phyloP scores from a whole-genome alignment of 2,888 invertebrate genomes.

The Aradus depressus region DNA sequence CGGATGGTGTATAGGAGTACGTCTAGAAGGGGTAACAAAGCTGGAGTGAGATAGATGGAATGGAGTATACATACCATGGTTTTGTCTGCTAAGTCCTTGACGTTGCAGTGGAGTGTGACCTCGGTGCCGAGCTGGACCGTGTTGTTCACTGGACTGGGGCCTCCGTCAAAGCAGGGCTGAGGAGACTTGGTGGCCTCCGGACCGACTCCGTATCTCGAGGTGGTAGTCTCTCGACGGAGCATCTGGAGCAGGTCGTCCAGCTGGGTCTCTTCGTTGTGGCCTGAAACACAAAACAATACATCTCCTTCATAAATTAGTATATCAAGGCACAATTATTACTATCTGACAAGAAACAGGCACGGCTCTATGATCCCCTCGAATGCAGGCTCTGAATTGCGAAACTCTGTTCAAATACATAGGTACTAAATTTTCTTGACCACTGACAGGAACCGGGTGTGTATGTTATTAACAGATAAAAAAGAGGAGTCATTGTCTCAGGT shows the following conservation, averaged over 20 bases:
- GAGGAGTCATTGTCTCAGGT: no score
- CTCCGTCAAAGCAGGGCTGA: conserved; percentile 60
- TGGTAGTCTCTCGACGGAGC: conserved; percentile 21
- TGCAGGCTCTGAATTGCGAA: no score
- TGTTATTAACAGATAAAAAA: no score
- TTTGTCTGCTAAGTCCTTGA: conserved; percentile 57
- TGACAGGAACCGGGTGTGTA: no score
- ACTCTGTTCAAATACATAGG: no score
- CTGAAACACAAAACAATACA: conserved; percentile 13
- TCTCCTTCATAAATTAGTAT: no score
- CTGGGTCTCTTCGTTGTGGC: conserved; percentile 24
- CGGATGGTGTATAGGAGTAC: no score
- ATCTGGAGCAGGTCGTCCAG: conserved; percentile 24
- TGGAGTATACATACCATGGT: conserved; percentile 43
- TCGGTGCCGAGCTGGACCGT: conserved; percentile 54
- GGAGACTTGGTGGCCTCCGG: conserved; percentile 38
- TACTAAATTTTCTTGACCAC: no score
- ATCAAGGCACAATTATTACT: no score
- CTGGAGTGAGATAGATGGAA: neutral
- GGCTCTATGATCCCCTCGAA: no score
- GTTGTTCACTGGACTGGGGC: conserved; percentile 46
- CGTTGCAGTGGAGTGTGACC: conserved; percentile 54
- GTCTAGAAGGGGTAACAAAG: neutral
- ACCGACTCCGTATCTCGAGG: conserved; percentile 6
- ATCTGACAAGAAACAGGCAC: no score